phyloP scores from a whole-genome alignment of 2,888 invertebrate genomes.

The Epinotia brunnichana region DNA sequence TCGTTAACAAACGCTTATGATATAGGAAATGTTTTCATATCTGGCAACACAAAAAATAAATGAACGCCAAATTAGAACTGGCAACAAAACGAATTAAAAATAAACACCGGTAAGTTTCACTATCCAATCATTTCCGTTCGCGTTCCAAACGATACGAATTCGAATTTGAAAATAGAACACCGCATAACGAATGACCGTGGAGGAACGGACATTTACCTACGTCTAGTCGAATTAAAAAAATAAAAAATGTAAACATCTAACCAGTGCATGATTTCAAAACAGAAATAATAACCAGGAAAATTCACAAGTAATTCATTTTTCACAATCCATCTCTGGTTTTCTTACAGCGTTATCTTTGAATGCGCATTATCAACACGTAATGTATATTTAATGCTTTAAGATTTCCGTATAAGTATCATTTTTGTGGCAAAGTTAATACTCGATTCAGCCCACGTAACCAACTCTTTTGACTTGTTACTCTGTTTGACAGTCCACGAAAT shows the following conservation, averaged over 20 bases:
- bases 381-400: constrained; percentile 22
- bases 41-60: constrained; percentile 27
- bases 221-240: constrained; percentile 51
- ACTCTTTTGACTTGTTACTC: constrained; percentile 64
- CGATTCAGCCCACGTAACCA: constrained; percentile 55
- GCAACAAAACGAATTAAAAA: constrained; percentile 45
- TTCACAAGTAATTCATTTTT: not conserved
- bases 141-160: constrained; percentile 47
- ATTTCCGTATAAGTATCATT: constrained; percentile 1
- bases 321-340: constrained; percentile 43
- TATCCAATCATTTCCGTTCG: constrained; percentile 65
- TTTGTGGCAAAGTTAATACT: constrained; percentile 48
- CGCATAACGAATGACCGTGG: constrained; percentile 48
- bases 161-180: constrained; percentile 59
- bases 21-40: constrained; percentile 22
- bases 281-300: constrained; percentile 34
- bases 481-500: constrained; percentile 72
- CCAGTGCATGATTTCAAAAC: constrained; percentile 48
- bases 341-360: not conserved
- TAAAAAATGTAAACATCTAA: constrained; percentile 47
- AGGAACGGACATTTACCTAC: constrained; percentile 51
- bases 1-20: constrained; percentile 10
- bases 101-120: constrained; percentile 53
- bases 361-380: not conserved
- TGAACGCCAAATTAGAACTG: constrained; percentile 37